phyloP scores from a whole-genome alignment of 1,140 invertebrate species.

The Drosophila rhopaloa region DNA sequence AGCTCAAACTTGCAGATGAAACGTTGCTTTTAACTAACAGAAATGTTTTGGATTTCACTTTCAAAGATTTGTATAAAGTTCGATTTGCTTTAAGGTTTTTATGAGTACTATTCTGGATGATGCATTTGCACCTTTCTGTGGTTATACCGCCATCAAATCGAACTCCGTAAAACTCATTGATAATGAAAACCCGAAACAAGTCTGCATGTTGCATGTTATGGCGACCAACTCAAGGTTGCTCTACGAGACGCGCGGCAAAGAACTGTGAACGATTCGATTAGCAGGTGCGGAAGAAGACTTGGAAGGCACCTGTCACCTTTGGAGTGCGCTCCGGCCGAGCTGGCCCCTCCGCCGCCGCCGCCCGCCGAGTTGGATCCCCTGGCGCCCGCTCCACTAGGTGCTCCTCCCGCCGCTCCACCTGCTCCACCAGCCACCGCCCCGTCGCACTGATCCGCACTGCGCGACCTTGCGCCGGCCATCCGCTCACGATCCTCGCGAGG shows the following conservation, averaged over 20 bases:
- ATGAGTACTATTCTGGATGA: too few relatives aligned
- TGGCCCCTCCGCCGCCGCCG: slow-evolving; percentile 28
- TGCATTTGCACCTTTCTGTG: too few relatives aligned
- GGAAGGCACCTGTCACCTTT: slow-evolving; percentile 85
- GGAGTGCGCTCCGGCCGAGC: slow-evolving; percentile 66
- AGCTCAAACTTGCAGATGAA: slow-evolving; percentile 48
- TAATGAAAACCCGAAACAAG: not conserved
- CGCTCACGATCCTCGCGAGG: slow-evolving; percentile 60
- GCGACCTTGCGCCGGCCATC: slow-evolving; percentile 51
- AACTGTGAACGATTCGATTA: slow-evolving; percentile 84
- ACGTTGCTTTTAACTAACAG: slow-evolving; percentile 18
- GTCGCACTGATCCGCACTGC: slow-evolving; percentile 67
- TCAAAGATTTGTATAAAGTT: not conserved
- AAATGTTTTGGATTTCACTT: slow-evolving; percentile 10
- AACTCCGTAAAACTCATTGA: not conserved
- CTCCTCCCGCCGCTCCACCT: not conserved
- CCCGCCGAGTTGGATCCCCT: slow-evolving; percentile 22
- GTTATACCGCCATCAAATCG: not conserved
- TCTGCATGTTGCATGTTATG: slow-evolving; percentile 33
- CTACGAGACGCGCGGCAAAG: slow-evolving; percentile 56
- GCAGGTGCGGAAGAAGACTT: slow-evolving; percentile 70
- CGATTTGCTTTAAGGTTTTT: not conserved
- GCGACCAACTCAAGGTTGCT: slow-evolving; percentile 41
- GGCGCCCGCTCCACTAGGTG: not conserved
- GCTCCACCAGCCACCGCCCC: slow-evolving; percentile 18